phyloP scores from a whole-genome alignment of 37 sponge, comb jelly and placozoan species.

The Dysidea cf. avara region DNA sequence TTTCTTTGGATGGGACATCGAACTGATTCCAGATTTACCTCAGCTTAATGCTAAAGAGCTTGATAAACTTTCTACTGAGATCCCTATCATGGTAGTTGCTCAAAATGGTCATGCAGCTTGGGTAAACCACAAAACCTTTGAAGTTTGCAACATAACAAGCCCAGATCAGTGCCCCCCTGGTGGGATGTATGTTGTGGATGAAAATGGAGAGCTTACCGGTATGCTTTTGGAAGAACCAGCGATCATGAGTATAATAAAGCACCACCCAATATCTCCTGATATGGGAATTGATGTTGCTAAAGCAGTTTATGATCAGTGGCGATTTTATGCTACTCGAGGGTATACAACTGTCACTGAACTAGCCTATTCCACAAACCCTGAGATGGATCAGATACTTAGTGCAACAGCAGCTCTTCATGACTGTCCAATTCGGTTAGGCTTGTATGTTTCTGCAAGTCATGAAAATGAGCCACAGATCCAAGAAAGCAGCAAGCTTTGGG shows the following conservation, averaged over 20 bases:
- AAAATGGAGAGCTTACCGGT: conserved; percentile 45
- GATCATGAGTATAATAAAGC: background rate
- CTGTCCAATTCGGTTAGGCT: no score
- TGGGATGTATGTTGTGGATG: conserved; percentile 9
- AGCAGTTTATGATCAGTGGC: conserved; percentile 18
- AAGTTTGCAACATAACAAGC: conserved; percentile 7
- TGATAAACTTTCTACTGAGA: conserved; percentile 19
- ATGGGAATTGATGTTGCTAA: background rate
- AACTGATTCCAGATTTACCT: conserved; percentile 30
- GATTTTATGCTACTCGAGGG: conserved; percentile 37
- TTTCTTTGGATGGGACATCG: conserved; percentile 52
- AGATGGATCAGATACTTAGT: conserved; percentile 1
- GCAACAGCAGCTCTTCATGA: background rate
- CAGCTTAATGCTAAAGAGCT: conserved; percentile 23
- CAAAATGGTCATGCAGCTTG: conserved; percentile 33
- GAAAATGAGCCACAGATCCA: no score
- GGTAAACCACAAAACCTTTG: conserved; percentile 46
- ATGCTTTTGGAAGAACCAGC: conserved; percentile 27
- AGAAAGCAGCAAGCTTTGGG: no score
- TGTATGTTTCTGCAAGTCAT: no score
- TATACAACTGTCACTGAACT: conserved; percentile 72
- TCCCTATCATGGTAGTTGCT: conserved; percentile 38
- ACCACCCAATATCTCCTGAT: background rate
- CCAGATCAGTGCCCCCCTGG: conserved; percentile 6
- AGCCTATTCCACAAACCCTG: conserved; percentile 2